Conservation (phyloP, 2,797 vertebrate species). For the Thripadectes ignobilis region DNA sequence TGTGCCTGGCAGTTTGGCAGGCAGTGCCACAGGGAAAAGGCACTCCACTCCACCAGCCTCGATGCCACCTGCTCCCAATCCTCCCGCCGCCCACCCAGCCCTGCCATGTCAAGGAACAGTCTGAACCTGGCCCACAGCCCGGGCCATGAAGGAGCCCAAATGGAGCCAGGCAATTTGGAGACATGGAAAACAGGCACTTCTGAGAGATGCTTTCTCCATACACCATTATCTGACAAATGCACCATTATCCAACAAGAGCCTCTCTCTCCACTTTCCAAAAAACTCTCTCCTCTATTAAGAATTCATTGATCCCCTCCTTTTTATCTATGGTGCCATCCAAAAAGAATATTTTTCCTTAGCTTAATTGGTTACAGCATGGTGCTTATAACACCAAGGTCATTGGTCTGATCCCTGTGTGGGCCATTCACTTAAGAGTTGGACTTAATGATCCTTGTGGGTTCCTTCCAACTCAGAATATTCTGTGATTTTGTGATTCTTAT, state of each 20-base stretch:
- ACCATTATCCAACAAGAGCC: not conserved
- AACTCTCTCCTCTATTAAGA: not conserved
- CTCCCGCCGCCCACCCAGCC: not conserved
- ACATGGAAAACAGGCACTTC: not conserved
- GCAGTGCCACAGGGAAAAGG: not conserved
- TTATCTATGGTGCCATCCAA: not conserved
- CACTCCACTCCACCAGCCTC: not conserved
- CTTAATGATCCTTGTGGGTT: not conserved
- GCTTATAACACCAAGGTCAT: not conserved
- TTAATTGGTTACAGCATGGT: not conserved
- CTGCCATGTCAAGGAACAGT: not conserved
- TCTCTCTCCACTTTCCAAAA: not conserved
- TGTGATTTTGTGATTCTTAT: not conserved
- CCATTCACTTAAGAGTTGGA: not conserved
- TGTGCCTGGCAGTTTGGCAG: not conserved
- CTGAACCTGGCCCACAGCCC: constrained; percentile 49
- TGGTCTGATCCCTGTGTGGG: not conserved
- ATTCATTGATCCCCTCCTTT: not conserved
- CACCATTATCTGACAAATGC: not conserved
- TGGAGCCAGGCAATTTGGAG: constrained; percentile 3
- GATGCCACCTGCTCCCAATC: constrained; percentile 14
- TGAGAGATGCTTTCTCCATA: not conserved
- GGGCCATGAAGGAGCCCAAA: not conserved
- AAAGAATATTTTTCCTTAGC: not conserved
- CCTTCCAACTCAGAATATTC: not conserved